phyloP scores from a whole-genome alignment of 2,113 vertebrate species.

The Mustela lutreola region DNA sequence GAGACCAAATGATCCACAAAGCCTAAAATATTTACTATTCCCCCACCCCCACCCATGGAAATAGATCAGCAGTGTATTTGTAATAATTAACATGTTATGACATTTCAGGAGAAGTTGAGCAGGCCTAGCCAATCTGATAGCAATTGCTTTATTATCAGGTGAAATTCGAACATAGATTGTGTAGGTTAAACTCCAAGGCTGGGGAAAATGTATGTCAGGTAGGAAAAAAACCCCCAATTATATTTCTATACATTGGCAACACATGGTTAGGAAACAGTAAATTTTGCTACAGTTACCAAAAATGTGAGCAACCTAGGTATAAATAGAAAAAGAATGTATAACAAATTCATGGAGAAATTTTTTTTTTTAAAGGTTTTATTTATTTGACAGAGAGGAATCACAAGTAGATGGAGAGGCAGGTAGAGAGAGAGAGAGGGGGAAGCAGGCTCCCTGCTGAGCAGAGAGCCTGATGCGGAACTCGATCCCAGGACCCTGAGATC shows the following conservation, averaged over 20 bases:
- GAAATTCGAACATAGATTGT: not conserved
- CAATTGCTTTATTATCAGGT: not conserved
- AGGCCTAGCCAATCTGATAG: not conserved
- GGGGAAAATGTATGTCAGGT: not conserved
- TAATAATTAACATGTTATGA: not conserved
- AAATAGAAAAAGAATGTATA: not conserved
- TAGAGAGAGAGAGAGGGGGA: too few species aligned
- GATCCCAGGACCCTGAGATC: too few species aligned
- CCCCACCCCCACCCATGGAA: not conserved
- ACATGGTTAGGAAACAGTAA: not conserved
- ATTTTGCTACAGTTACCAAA: not conserved
- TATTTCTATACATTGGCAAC: not conserved
- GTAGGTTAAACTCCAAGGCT: not conserved
- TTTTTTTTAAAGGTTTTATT: too few species aligned
- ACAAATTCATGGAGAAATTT: not conserved
- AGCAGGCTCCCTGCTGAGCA: too few species aligned
- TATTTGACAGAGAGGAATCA: too few species aligned
- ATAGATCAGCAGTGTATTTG: not conserved
- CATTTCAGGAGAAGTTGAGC: not conserved
- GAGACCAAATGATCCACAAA: not conserved
- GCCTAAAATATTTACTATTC: not conserved
- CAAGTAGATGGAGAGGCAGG: too few species aligned
- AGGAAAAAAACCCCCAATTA: not conserved
- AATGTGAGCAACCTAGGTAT: not conserved
- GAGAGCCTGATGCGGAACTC: too few species aligned